A percentile compares a stretch with the other conserved stretches of the same genome.
Conservation (phyloP, 1,140 invertebrate genomes). For the Ceratitis capitata region DNA sequence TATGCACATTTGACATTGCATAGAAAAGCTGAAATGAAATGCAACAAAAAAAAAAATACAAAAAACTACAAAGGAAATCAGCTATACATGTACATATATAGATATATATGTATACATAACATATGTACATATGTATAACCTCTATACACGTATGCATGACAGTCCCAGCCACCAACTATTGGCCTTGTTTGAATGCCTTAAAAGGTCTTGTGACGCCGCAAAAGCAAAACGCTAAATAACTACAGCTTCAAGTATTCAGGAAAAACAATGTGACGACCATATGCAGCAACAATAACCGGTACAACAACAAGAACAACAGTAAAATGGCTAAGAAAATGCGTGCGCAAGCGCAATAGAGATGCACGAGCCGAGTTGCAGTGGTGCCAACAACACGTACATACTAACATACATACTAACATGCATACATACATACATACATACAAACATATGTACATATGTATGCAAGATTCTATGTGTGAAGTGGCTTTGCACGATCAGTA, state of each 20-base stretch:
- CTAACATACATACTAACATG: neutral
- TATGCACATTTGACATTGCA: no score
- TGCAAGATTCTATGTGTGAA: neutral
- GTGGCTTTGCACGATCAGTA: neutral
- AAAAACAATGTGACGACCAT: neutral
- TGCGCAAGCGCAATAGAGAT: neutral
- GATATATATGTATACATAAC: no score
- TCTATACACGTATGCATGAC: no score
- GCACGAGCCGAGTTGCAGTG: neutral
- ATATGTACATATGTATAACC: no score
- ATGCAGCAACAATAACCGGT: neutral
- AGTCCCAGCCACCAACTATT: no score
- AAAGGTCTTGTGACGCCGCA: neutral
- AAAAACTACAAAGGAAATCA: neutral
- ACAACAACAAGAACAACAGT: neutral
- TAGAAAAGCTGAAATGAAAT: neutral
- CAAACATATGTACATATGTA: neutral
- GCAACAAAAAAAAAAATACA: neutral
- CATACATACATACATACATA: neutral
- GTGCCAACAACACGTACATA: neutral
- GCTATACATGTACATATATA: no score
- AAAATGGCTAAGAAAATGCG: neutral
- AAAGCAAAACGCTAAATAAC: neutral
- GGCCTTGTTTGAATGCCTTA: slow-evolving; percentile 7
- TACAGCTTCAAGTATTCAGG: neutral